phyloP scores from a whole-genome alignment of 1,140 invertebrate genomes.

The Pseudomyrmex flavicornis region DNA sequence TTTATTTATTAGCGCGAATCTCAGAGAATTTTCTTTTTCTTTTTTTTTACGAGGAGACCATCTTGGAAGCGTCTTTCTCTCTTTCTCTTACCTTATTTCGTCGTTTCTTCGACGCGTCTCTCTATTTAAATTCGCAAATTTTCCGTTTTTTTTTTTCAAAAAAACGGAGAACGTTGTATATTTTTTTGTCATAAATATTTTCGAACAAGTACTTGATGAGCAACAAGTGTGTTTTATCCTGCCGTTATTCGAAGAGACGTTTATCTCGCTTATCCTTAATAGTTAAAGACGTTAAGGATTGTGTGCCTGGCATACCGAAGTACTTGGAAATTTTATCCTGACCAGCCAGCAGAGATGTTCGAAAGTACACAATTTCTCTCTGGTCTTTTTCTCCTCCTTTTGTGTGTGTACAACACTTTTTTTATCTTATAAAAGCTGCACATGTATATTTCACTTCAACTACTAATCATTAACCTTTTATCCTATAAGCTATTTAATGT shows the following conservation, averaged over 20 bases:
- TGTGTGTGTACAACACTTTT: conserved; percentile 3
- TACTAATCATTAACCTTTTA: background rate
- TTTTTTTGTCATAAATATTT: conserved; percentile 29
- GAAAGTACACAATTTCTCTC: background rate
- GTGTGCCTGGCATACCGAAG: conserved; percentile 30
- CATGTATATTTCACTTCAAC: background rate
- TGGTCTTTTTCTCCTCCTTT: conserved; percentile 5
- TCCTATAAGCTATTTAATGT: background rate
- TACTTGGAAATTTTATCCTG: conserved; percentile 39
- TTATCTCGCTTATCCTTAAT: conserved; percentile 25
- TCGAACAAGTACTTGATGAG: background rate
- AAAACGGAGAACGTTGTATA: background rate
- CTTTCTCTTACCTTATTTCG: conserved; percentile 6
- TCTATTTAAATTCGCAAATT: background rate
- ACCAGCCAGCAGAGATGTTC: conserved; percentile 31
- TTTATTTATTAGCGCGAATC: conserved; percentile 58
- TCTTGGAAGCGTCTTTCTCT: conserved; percentile 18
- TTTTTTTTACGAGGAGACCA: conserved; percentile 3
- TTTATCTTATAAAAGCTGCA: background rate
- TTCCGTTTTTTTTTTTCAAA: background rate
- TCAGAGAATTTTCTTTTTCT: background rate
- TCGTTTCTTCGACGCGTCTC: conserved; percentile 6
- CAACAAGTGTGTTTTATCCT: background rate
- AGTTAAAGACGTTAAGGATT: conserved; percentile 26
- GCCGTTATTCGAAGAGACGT: conserved; percentile 43